Percentiles rank a stretch among this genome's conserved stretches.
Evolutionary conservation across 2,113 vertebrate species (phyloP).

Genomic region (Macroglossus sobrinus): DNA sequence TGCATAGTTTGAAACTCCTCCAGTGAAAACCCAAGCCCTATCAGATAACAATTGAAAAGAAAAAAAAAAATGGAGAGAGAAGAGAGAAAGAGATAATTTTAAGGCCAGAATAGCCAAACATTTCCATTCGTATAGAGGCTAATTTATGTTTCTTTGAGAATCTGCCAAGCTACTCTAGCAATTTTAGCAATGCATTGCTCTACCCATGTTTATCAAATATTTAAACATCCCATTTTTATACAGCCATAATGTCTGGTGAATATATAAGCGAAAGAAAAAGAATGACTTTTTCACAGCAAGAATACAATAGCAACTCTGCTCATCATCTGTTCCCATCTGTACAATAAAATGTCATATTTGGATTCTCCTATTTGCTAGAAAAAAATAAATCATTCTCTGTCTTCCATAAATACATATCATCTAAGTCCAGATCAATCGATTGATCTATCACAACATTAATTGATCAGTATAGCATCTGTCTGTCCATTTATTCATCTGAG

Average conservation of each 20-base stretch:
- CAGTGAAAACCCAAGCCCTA: conserved; percentile 38
- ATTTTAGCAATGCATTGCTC: conserved; percentile 41
- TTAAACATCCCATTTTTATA: conserved; percentile 60
- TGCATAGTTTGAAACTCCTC: conserved; percentile 38
- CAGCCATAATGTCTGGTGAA: conserved; percentile 47
- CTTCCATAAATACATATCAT: conserved; percentile 58
- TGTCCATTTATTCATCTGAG: conserved; percentile 61
- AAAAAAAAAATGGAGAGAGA: conserved; percentile 27
- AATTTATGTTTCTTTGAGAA: conserved; percentile 54
- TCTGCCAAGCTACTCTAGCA: conserved; percentile 30
- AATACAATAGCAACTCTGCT: conserved; percentile 32
- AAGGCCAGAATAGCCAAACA: conserved; percentile 30
- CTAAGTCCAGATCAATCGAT: conserved; percentile 70
- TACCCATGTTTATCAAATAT: conserved; percentile 68
- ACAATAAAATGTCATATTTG: conserved; percentile 51
- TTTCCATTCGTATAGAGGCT: conserved; percentile 54
- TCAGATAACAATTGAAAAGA: background rate
- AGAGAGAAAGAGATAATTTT: conserved; percentile 47
- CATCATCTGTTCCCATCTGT: conserved; percentile 31
- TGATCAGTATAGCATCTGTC: conserved; percentile 51
- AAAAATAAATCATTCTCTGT: conserved; percentile 48
- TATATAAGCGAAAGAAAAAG: conserved; percentile 60
- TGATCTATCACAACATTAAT: conserved; percentile 69
- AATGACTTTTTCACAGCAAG: background rate
- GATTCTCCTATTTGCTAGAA: conserved; percentile 34